Percentiles rank a stretch among this genome's conserved stretches.
Evolutionary conservation across 2,888 invertebrate genomes (phyloP).

Genomic region (Lithophane semibrunnea): DNA sequence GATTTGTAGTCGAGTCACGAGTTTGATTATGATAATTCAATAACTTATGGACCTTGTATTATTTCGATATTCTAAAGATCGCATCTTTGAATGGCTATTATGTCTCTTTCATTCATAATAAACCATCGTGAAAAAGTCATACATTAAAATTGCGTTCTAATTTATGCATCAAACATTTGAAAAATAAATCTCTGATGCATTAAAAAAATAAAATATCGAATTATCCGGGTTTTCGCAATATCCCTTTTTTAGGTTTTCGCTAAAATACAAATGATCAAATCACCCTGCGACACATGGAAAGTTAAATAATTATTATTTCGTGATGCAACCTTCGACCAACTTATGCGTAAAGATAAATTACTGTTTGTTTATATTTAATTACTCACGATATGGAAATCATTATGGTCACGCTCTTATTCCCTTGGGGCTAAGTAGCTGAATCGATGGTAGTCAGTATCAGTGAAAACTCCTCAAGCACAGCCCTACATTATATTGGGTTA

Average conservation of each 20-base stretch:
- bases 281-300: no score
- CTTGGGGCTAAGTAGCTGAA: conserved; percentile 26
- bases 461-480: not conserved
- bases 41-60: conserved; percentile 44
- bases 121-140: not conserved
- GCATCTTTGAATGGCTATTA: conserved; percentile 5
- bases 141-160: not conserved
- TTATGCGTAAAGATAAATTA: conserved; percentile 61
- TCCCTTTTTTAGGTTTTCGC: no score
- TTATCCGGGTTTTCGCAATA: no score
- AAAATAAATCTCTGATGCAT: not conserved
- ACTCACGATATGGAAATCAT: conserved; percentile 45
- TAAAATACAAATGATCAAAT: no score
- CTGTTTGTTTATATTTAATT: conserved; percentile 56
- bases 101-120: not conserved
- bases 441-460: conserved; percentile 25
- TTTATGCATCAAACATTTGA: not conserved
- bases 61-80: conserved; percentile 37
- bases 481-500: not conserved
- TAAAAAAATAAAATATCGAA: not conserved
- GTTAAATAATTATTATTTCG: conserved; percentile 17
- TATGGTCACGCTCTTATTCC: conserved; percentile 51
- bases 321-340: conserved; percentile 50
- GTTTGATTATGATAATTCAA: conserved; percentile 53
- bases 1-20: conserved; percentile 54